Base-by-base conservation (phyloP, 2,797 vertebrate species). In the Scyliorhinus canicula region DNA sequence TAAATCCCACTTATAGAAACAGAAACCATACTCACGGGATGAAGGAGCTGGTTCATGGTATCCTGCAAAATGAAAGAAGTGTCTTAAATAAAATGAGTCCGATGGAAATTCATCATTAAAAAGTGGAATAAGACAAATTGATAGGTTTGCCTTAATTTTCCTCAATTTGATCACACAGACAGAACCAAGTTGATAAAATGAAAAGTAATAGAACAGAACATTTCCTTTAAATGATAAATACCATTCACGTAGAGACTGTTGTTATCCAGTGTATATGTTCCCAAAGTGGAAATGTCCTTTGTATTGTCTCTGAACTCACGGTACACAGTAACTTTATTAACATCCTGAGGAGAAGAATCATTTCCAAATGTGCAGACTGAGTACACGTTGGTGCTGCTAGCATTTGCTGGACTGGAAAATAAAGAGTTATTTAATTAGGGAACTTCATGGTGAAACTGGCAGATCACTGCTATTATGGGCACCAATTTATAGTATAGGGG, bases 211-310 rank as follows among this genome's bases (percentile, higher is more conserved):
- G 3, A 65, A 65, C 19, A 21, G 63, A 65, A 65, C 21, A 21
- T 65, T 3, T 65, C 63, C 31, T 90, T 57, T 52, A 12, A 31
- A 11, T 63, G n/a, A 40, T 91, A 91, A 63, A 91, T 91, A 91
- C 88, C 88, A 28, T 91, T 91, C 16, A 91, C 88, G 0, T 63
- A 91, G 57, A 91, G 88, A n/a, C 88, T 91, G 57, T 91, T 63
- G 21, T 19, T 63, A n/a, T 91, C 88, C 88, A 91, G 14, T 40
- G 31, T 63, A 91, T 91, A 63, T 35, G 21, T 6, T 91, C 44
- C 44, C 3, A 91, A 91, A 57, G 52, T 26, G 57, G 88, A 40
- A 57, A 91, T 91, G 57, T 0, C 16, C 2, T 63, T 91, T 19
- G 88, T 91, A 1, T 91, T 63, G 35, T 65, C 57, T 26, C 88